phyloP scores from a whole-genome alignment of 2,888 invertebrate species.

The Lasius platythorax region DNA sequence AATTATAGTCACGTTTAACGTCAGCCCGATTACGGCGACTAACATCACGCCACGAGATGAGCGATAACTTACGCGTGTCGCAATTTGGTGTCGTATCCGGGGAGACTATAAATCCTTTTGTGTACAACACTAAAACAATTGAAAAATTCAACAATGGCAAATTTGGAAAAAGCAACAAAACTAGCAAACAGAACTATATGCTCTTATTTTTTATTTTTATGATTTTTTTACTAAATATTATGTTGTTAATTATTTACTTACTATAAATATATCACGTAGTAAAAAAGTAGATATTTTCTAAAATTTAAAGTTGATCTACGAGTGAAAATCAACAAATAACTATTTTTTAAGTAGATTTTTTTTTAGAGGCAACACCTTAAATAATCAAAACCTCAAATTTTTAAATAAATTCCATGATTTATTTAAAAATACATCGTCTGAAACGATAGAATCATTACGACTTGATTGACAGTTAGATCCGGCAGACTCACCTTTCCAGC shows the following conservation, averaged over 20 bases:
- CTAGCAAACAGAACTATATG: neutral
- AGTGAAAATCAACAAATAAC: neutral
- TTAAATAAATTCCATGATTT: neutral
- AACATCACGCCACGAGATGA: conserved; percentile 59
- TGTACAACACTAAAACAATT: neutral
- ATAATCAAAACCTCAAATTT: neutral
- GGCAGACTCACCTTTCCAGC: conserved; percentile 80
- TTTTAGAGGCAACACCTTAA: neutral
- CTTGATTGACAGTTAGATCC: conserved; percentile 11
- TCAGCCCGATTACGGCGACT: conserved; percentile 52
- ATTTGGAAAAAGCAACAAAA: neutral
- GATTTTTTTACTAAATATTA: neutral
- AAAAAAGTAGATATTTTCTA: neutral
- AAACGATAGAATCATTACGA: neutral
- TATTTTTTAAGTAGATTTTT: neutral
- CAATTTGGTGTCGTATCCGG: conserved; percentile 6
- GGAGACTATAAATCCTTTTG: neutral
- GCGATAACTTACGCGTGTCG: conserved; percentile 25
- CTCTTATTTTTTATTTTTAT: neutral
- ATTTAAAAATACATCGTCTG: neutral
- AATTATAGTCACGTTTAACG: conserved; percentile 64
- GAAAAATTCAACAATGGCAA: neutral
- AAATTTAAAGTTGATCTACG: neutral
- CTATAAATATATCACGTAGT: neutral
- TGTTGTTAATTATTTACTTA: neutral